Evolutionary conservation across 2,113 vertebrate genomes (phyloP).

Genomic region (Takifugu flavidus): DNA sequence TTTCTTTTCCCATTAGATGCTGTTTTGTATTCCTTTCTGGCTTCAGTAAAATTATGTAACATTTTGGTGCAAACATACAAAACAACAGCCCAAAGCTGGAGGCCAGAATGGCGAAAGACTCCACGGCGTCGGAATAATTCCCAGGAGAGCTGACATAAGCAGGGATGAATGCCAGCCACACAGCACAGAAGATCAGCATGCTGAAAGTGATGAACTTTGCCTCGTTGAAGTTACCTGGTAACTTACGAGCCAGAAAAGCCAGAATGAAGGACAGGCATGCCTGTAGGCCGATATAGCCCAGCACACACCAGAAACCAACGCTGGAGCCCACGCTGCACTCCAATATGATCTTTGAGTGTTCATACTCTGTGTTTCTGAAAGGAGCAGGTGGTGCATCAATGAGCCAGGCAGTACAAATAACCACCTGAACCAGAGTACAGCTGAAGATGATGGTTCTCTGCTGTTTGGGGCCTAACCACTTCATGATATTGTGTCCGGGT

Average conservation of each 20-base stretch:
- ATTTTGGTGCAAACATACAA: conserved; percentile 73
- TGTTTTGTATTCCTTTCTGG: conserved; percentile 73
- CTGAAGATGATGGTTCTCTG: conserved; percentile 68
- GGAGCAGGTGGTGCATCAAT: conserved; percentile 66
- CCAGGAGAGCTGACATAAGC: conserved; percentile 75
- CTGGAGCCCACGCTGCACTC: conserved; percentile 73
- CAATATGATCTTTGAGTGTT: conserved; percentile 61
- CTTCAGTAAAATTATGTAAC: conserved; percentile 72
- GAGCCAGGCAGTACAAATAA: conserved; percentile 72
- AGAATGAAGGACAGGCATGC: conserved; percentile 60
- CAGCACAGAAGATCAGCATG: conserved; percentile 77
- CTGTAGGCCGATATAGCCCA: conserved; percentile 73
- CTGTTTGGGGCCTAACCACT: conserved; percentile 54
- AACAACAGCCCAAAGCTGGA: conserved; percentile 71
- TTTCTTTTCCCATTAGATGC: conserved; percentile 53
- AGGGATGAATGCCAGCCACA: conserved; percentile 77
- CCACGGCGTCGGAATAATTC: conserved; percentile 70
- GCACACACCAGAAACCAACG: conserved; percentile 65
- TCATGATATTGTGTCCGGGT: conserved; percentile 42
- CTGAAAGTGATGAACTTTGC: conserved; percentile 77
- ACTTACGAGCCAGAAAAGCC: conserved; percentile 71
- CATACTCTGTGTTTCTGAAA: conserved; percentile 47
- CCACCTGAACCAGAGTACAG: conserved; percentile 70
- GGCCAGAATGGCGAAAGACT: conserved; percentile 73
- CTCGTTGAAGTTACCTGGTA: conserved; percentile 77